Evolutionary conservation across 2,888 invertebrate species (phyloP).

Genomic region (Torymus tubicola): DNA sequence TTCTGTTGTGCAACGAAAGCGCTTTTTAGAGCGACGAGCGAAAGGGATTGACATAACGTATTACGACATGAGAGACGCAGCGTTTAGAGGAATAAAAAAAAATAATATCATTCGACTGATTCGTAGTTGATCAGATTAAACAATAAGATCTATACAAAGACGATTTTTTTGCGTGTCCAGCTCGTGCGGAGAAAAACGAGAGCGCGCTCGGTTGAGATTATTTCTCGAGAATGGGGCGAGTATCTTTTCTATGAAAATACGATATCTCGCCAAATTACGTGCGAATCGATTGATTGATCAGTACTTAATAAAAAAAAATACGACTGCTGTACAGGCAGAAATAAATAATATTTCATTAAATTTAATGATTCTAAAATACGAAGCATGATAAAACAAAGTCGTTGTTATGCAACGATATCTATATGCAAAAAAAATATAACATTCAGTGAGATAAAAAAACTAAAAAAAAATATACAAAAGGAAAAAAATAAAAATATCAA

Average conservation of each 20-base stretch:
- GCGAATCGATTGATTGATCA: no score
- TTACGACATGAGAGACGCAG: background rate
- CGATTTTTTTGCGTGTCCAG: conserved; percentile 9
- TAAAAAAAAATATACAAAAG: conserved; percentile 1
- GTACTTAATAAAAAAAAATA: background rate
- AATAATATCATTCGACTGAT: conserved; percentile 19
- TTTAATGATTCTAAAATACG: conserved; percentile 3
- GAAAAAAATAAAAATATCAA: background rate
- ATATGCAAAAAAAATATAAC: background rate
- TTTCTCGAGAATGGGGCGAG: background rate
- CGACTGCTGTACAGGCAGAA: background rate
- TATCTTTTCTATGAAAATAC: conserved; percentile 1
- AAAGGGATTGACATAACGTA: background rate
- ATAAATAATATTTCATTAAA: conserved; percentile 31
- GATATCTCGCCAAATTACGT: background rate
- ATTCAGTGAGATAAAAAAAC: background rate
- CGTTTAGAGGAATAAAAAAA: conserved; percentile 6
- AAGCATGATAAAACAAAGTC: conserved; percentile 13
- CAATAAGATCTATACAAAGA: background rate
- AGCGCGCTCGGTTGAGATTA: no score
- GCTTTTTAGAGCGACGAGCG: background rate
- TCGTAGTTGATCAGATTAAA: conserved; percentile 4
- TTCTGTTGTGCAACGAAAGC: no score
- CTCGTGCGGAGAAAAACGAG: background rate
- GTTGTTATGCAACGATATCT: background rate